phyloP scores from a whole-genome alignment of 2,888 invertebrate species.

The Sinotaia quadrata region DNA sequence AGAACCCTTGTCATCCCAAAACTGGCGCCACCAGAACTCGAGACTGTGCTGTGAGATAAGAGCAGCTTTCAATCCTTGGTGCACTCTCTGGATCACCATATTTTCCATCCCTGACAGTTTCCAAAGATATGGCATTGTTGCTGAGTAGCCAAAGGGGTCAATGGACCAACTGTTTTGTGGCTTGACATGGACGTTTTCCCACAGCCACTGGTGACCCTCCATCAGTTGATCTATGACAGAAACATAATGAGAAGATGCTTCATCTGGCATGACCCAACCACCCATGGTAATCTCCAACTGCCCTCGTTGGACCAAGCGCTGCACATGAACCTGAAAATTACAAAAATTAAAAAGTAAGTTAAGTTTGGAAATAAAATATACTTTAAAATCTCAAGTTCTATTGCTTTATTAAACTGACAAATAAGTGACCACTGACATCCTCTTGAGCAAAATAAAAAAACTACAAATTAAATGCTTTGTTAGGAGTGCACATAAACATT shows the following conservation, averaged over 20 bases:
- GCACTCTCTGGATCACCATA: slow-evolving; percentile 70
- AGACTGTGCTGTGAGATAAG: slow-evolving; percentile 86
- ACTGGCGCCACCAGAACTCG: slow-evolving; percentile 92
- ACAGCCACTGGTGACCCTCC: slow-evolving; percentile 71
- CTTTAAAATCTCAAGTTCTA: too few species aligned
- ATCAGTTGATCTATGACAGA: slow-evolving; percentile 69
- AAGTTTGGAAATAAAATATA: too few species aligned
- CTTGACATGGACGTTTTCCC: slow-evolving; percentile 74
- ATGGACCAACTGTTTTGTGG: slow-evolving; percentile 70
- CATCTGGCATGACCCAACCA: slow-evolving; percentile 66
- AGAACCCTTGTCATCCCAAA: slow-evolving; percentile 75
- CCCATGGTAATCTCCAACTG: slow-evolving; percentile 70
- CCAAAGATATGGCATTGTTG: slow-evolving; percentile 69
- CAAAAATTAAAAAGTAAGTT: neutral
- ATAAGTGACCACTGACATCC: too few species aligned
- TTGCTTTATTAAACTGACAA: too few species aligned
- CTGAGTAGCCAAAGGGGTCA: slow-evolving; percentile 71
- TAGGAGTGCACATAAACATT: too few species aligned
- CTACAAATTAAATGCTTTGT: too few species aligned
- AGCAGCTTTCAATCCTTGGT: slow-evolving; percentile 87
- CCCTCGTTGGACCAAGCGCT: slow-evolving; percentile 58
- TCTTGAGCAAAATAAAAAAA: too few species aligned
- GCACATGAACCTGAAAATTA: slow-evolving; percentile 50
- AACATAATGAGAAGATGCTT: slow-evolving; percentile 68
- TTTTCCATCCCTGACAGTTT: slow-evolving; percentile 67